Evolutionary conservation across 2,888 invertebrate species (phyloP).

Genomic region (Erebia aethiops): DNA sequence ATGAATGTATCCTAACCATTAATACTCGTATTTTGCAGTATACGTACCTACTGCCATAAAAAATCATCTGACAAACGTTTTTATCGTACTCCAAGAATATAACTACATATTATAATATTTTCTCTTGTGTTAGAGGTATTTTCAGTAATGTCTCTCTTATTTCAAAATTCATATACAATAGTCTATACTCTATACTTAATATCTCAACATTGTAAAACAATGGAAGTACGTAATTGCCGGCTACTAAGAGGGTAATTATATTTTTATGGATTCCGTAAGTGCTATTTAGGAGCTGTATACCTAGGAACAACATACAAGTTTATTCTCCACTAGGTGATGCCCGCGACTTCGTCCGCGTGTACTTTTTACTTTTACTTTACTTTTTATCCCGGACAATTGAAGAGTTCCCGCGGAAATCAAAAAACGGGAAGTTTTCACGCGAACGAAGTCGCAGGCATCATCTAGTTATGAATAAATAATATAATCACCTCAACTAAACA

Average conservation of each 20-base stretch:
- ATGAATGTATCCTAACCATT: background rate
- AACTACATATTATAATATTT: background rate
- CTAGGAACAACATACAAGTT: background rate
- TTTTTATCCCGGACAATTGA: no score
- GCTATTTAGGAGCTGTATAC: background rate
- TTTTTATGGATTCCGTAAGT: background rate
- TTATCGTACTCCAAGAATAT: background rate
- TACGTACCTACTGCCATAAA: background rate
- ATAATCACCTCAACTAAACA: background rate
- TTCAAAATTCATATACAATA: background rate
- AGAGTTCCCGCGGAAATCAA: no score
- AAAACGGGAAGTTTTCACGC: no score
- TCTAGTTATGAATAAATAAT: no score
- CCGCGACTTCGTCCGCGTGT: no score
- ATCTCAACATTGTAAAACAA: constrained; percentile 1
- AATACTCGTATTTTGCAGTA: background rate
- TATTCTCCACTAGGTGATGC: background rate
- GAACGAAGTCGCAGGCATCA: no score
- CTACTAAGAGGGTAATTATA: constrained; percentile 1
- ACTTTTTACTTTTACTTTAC: no score
- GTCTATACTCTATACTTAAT: background rate
- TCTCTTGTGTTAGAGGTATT: background rate
- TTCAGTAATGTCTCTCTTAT: constrained; percentile 1
- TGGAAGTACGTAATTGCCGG: background rate
- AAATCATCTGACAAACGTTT: background rate